Conservation (phyloP, 2,113 vertebrate species). For the Poecile atricapillus region DNA sequence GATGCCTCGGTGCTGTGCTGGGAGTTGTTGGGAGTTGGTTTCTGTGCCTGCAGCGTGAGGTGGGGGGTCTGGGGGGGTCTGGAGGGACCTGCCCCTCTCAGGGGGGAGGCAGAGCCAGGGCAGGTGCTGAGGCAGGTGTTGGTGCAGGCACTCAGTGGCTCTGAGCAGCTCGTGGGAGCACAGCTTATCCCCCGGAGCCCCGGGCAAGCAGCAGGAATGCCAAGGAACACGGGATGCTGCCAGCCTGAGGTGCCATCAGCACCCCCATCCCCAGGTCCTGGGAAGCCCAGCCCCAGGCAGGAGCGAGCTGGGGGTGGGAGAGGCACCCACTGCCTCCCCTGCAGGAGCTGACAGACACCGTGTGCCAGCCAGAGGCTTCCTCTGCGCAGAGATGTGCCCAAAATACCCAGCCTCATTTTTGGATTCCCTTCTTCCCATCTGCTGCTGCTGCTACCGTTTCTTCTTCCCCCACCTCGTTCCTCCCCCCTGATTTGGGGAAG, state of each 20-base stretch:
- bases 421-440: not conserved
- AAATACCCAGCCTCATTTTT: not conserved
- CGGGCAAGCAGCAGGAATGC: not conserved
- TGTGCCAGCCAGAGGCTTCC: not conserved
- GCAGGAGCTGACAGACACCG: not conserved
- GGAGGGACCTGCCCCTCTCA: not conserved
- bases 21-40: not conserved
- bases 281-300: not conserved
- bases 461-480: not conserved
- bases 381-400: not conserved
- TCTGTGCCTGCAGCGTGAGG: fast-evolving
- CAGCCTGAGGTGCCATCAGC: not conserved
- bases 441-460: not conserved
- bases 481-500: not conserved
- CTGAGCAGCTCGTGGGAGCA: not conserved
- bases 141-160: not conserved
- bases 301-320: not conserved
- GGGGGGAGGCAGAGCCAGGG: not conserved
- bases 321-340: not conserved
- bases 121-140: not conserved
- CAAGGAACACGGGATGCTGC: not conserved
- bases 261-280: not conserved
- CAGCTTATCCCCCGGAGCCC: not conserved
- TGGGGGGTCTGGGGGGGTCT: not conserved
- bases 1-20: not conserved